phyloP scores from a whole-genome alignment of 2,797 vertebrate species.

The Zenarchopterus dispar region DNA sequence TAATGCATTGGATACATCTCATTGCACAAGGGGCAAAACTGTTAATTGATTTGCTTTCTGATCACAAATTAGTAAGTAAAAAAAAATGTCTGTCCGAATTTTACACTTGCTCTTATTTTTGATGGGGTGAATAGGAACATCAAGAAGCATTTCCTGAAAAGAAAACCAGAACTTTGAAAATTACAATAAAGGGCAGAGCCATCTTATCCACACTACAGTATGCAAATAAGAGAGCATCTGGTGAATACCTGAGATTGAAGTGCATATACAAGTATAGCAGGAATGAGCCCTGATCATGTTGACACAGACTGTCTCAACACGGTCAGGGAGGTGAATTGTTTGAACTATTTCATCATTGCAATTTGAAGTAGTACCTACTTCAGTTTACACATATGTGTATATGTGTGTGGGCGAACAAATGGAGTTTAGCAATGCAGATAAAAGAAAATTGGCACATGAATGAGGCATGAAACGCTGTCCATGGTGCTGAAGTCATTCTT shows the following conservation, averaged over 20 bases:
- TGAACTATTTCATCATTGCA: constrained; percentile 35
- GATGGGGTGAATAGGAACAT: constrained; percentile 33
- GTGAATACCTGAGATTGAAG: constrained; percentile 39
- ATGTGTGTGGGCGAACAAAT: constrained; percentile 32
- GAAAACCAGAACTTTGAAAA: constrained; percentile 29
- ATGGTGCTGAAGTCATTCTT: constrained; percentile 72
- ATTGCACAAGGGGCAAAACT: constrained; percentile 47
- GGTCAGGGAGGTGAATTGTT: constrained; percentile 33
- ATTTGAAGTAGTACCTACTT: neutral
- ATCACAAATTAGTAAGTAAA: constrained; percentile 44
- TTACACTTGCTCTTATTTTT: constrained; percentile 38
- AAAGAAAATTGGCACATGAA: constrained; percentile 42
- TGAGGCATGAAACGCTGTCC: constrained; percentile 64
- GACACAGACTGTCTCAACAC: constrained; percentile 15
- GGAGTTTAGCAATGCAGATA: constrained; percentile 40
- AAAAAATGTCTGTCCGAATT: constrained; percentile 51
- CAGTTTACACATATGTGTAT: constrained; percentile 16
- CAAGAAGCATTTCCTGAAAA: constrained; percentile 14
- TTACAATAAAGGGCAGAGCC: constrained; percentile 4
- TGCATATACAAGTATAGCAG: constrained; percentile 44
- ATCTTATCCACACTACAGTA: constrained; percentile 25
- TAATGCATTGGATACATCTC: constrained; percentile 52
- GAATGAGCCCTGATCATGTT: constrained; percentile 32
- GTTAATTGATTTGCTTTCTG: constrained; percentile 60
- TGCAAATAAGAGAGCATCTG: constrained; percentile 32